phyloP scores from a whole-genome alignment of 2,113 vertebrate genomes.

The Bostrychus sinensis region DNA sequence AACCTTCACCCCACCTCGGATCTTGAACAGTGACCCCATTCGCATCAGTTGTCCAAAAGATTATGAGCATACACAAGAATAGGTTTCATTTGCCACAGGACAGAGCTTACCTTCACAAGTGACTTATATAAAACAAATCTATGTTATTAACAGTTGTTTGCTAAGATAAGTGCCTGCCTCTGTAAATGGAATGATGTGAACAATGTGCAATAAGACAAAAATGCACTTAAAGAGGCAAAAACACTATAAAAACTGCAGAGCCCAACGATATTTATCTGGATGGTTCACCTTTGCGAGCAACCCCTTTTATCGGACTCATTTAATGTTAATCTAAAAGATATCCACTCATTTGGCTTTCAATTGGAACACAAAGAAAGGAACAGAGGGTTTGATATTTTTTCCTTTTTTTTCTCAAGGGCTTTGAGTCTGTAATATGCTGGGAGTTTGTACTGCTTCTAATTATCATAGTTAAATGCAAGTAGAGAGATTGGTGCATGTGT shows the following conservation, averaged over 20 bases:
- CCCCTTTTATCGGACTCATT: slow-evolving; percentile 9
- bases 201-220: slow-evolving; percentile 29
- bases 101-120: too few relatives aligned
- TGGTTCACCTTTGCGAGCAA: neutral
- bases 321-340: slow-evolving; percentile 25
- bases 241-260: slow-evolving; percentile 5
- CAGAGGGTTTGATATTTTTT: neutral
- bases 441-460: neutral
- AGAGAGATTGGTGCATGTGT: too few relatives aligned
- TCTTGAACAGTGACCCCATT: too few relatives aligned
- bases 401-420: slow-evolving; percentile 22
- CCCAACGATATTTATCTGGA: slow-evolving; percentile 7
- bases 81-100: too few relatives aligned
- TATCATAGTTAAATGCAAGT: too few relatives aligned
- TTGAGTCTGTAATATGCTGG: neutral
- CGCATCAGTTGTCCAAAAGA: too few relatives aligned
- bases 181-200: slow-evolving; percentile 38
- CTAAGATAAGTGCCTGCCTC: slow-evolving; percentile 13
- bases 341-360: slow-evolving; percentile 27
- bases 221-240: slow-evolving; percentile 27
- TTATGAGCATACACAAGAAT: too few relatives aligned
- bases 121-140: too few relatives aligned
- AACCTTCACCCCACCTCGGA: too few relatives aligned
- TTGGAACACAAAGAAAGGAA: slow-evolving; percentile 13
- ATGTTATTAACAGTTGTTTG: too few relatives aligned